These are phyloP conservation scores for Xenopus petersii DNA, from an alignment of 2,797 vertebrate genomes.

Conservation along the genomic window DNA sequence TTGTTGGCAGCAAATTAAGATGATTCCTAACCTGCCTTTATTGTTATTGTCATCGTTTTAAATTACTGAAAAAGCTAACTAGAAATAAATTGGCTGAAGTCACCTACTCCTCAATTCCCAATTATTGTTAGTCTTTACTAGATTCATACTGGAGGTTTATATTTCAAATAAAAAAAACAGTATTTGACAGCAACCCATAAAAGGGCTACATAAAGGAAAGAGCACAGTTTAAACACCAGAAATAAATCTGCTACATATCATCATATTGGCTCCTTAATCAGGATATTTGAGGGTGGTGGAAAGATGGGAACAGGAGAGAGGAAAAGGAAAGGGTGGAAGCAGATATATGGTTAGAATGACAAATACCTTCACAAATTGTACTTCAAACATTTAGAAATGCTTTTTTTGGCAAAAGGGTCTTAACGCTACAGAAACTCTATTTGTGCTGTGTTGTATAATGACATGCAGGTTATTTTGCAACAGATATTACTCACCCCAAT, in stretches of 20 bases:
- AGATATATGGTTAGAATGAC: neutral
- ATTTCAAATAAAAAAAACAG: too few relatives aligned
- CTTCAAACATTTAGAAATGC: neutral
- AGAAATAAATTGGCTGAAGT: too few relatives aligned
- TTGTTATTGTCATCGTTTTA: too few relatives aligned
- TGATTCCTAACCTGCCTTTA: too few relatives aligned
- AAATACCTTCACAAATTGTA: neutral
- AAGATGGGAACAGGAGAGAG: constrained; percentile 2
- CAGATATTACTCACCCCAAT: constrained; percentile 81
- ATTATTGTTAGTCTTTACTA: too few relatives aligned
- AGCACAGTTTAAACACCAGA: too few relatives aligned
- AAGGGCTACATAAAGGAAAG: too few relatives aligned
- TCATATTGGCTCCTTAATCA: neutral
- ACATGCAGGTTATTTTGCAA: neutral
- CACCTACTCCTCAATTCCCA: too few relatives aligned
- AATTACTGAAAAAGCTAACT: too few relatives aligned
- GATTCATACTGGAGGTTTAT: too few relatives aligned
- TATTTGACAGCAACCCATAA: too few relatives aligned
- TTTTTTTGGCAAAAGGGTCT: neutral
- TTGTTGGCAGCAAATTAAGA: too few relatives aligned
- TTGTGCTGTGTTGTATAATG: neutral
- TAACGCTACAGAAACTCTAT: neutral
- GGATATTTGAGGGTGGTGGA: neutral
- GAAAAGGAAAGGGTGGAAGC: constrained; percentile 1
- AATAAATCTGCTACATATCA: neutral